Conservation (phyloP, 2,797 vertebrate species). For the Coranthus polyacanthus region DNA sequence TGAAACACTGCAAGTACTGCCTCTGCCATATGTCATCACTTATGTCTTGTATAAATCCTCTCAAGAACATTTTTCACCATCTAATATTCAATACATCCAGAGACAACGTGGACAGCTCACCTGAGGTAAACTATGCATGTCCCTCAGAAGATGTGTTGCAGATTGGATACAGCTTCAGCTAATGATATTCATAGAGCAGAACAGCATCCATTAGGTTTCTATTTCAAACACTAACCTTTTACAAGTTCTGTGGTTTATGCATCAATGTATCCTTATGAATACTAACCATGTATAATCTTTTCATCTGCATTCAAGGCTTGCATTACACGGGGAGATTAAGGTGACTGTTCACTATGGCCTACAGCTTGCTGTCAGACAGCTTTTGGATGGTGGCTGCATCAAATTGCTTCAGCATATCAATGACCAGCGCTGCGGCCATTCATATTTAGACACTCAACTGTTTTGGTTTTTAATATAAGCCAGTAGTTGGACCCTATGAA, state of each 20-base stretch:
- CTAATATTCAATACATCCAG: background rate
- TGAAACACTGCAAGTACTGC: background rate
- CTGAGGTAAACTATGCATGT: slow-evolving; percentile 2
- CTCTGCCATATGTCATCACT: slow-evolving; percentile 1
- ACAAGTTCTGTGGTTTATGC: slow-evolving; percentile 61
- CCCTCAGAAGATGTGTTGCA: background rate
- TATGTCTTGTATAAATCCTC: background rate
- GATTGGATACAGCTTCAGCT: slow-evolving; percentile 33
- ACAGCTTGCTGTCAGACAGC: slow-evolving; percentile 36
- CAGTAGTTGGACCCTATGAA: slow-evolving; percentile 42
- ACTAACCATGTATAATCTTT: slow-evolving; percentile 66
- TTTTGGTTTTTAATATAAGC: slow-evolving; percentile 36
- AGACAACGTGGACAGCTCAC: slow-evolving; percentile 3
- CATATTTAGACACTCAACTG: background rate
- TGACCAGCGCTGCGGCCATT: background rate
- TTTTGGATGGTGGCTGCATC: slow-evolving; percentile 4
- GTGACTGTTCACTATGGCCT: slow-evolving; percentile 17
- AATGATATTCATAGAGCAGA: slow-evolving; percentile 71
- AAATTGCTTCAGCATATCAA: slow-evolving; percentile 17
- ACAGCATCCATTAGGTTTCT: slow-evolving; percentile 68
- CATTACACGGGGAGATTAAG: slow-evolving; percentile 32
- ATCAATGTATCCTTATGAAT: slow-evolving; percentile 67
- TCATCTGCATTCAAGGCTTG: slow-evolving; percentile 58
- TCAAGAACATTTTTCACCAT: background rate
- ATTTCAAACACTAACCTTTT: slow-evolving; percentile 73